Conservation (phyloP, 2,113 vertebrate genomes). For the Nothoprocta perdicaria region DNA sequence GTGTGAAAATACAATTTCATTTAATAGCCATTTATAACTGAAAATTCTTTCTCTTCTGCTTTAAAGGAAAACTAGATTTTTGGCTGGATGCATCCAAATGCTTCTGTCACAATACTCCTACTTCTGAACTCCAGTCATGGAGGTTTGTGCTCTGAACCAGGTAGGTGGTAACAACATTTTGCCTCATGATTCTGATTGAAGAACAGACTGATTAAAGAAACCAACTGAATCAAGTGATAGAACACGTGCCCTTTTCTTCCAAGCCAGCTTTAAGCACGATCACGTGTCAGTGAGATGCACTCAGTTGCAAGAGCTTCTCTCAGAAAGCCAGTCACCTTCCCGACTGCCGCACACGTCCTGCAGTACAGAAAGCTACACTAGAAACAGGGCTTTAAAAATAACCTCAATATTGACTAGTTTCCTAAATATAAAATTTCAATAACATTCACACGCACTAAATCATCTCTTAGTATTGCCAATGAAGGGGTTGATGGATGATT, state of each 20-base stretch:
- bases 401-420: neutral
- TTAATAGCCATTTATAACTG: neutral
- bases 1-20: neutral
- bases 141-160: neutral
- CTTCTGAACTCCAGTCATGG: neutral
- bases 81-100: neutral
- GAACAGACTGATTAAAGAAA: neutral
- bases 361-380: neutral
- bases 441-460: neutral
- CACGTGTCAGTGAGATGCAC: neutral
- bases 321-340: neutral
- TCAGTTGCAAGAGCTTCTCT: neutral
- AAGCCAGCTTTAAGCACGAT: neutral
- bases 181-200: accelerated
- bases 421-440: neutral
- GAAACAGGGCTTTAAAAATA: neutral
- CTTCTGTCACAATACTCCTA: neutral
- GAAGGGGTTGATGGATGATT: neutral
- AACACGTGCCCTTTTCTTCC: neutral
- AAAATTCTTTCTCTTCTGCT: neutral
- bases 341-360: neutral
- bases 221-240: neutral
- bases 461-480: neutral
- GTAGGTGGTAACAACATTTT: neutral
- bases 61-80: neutral